These are phyloP conservation scores for Chrysolina haemoptera DNA, from an alignment of 2,888 invertebrate species.

Conservation along the genomic window DNA sequence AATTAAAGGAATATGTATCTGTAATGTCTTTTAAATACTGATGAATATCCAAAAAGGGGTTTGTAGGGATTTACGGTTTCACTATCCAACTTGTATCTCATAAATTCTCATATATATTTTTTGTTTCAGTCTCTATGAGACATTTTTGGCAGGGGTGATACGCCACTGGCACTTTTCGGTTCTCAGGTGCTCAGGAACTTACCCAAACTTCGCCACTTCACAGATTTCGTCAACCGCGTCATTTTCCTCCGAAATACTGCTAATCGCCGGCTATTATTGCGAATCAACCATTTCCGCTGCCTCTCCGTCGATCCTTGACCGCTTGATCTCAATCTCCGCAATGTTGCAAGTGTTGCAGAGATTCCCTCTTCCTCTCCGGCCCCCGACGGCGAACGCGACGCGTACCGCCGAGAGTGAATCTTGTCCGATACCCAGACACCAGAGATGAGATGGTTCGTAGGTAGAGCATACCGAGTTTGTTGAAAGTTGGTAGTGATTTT, in stretches of 20 bases:
- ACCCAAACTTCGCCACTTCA: not conserved
- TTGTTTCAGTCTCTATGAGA: no score
- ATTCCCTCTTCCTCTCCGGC: constrained; percentile 2
- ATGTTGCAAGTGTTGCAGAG: constrained; percentile 46
- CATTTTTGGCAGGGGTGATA: not conserved
- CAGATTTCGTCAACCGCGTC: not conserved
- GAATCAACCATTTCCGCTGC: constrained; percentile 45
- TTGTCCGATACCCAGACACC: constrained; percentile 1
- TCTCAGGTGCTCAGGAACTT: not conserved
- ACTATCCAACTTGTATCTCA: no score
- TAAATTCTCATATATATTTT: no score
- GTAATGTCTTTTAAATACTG: no score
- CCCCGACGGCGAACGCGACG: constrained; percentile 23
- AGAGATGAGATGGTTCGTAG: not conserved
- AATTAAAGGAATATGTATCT: no score
- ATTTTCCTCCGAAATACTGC: constrained; percentile 4
- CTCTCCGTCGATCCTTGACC: constrained; percentile 61
- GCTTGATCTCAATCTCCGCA: constrained; percentile 64
- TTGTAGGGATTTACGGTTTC: no score
- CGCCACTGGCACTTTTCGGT: not conserved
- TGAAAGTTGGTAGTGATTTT: not conserved
- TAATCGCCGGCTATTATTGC: constrained; percentile 15
- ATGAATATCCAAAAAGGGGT: no score
- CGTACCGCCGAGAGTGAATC: constrained; percentile 47
- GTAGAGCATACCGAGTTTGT: not conserved